Conservation (phyloP, 2,888 invertebrate genomes). For the Lissonota sp. region DNA sequence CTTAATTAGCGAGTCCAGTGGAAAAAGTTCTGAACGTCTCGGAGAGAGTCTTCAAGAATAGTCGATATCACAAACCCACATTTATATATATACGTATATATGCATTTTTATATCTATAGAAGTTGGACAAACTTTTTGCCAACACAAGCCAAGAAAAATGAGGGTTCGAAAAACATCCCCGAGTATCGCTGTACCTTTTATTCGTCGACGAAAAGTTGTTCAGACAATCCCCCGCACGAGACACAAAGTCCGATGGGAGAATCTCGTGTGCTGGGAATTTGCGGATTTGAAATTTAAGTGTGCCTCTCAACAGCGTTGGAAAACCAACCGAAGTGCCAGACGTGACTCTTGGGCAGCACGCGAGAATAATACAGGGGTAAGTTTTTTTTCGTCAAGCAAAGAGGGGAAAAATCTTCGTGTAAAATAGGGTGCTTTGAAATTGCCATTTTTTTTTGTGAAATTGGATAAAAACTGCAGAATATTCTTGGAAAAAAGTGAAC, state of each 20-base stretch:
- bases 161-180: conserved; percentile 12
- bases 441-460: too few species aligned
- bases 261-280: conserved; percentile 20
- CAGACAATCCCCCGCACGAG: not conserved
- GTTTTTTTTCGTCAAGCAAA: conserved; percentile 4
- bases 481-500: too few species aligned
- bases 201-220: conserved; percentile 38
- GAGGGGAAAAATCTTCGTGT: conserved; percentile 5
- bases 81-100: conserved; percentile 9
- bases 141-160: conserved; percentile 50
- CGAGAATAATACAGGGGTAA: conserved; percentile 10
- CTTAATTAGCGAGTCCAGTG: conserved; percentile 47
- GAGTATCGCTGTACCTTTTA: not conserved
- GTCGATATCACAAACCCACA: not conserved
- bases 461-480: too few species aligned
- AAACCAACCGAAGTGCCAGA: conserved; percentile 32
- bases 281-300: conserved; percentile 50
- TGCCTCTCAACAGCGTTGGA: conserved; percentile 13
- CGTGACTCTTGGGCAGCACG: conserved; percentile 25
- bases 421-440: not conserved
- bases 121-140: conserved; percentile 36
- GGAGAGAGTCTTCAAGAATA: not conserved
- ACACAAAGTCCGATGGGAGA: conserved; percentile 14
- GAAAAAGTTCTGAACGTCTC: conserved; percentile 31
- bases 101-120: conserved; percentile 11